Conservation (phyloP, 2,113 vertebrate species). For the Recurvirostra avosetta region DNA sequence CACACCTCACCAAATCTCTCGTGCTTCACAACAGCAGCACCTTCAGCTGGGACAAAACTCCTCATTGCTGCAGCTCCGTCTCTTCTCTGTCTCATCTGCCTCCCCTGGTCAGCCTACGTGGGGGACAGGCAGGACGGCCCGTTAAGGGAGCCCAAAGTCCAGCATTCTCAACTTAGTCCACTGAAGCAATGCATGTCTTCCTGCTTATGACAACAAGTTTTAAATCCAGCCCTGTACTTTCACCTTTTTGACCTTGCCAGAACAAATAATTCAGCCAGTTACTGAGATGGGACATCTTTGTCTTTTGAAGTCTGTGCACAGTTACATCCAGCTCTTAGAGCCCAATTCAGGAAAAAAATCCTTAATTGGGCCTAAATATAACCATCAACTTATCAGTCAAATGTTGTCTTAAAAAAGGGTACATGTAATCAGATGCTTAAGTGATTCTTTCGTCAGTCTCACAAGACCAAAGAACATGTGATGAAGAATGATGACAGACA, state of each 20-base stretch:
- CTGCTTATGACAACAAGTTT: background rate
- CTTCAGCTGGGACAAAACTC: background rate
- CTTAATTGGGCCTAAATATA: background rate
- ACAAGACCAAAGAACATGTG: background rate
- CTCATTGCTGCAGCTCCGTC: background rate
- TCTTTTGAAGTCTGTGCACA: background rate
- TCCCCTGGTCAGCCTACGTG: rapidly evolving
- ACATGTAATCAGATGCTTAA: background rate
- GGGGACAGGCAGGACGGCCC: background rate
- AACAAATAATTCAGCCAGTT: background rate
- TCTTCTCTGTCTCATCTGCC: background rate
- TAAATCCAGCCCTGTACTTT: background rate
- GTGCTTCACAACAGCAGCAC: rapidly evolving
- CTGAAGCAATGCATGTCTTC: background rate
- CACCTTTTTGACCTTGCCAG: background rate
- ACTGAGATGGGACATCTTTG: background rate
- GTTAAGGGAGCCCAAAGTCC: background rate
- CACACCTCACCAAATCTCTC: rapidly evolving
- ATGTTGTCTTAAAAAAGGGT: background rate
- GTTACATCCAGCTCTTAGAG: background rate
- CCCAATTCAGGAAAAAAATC: background rate
- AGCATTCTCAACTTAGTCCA: background rate
- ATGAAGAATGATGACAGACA: background rate
- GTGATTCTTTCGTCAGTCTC: background rate
- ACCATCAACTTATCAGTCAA: background rate